These are phyloP conservation scores for Siderastrea radians DNA, from an alignment of 92 coral and sea anemone species.

Conservation along the genomic window DNA sequence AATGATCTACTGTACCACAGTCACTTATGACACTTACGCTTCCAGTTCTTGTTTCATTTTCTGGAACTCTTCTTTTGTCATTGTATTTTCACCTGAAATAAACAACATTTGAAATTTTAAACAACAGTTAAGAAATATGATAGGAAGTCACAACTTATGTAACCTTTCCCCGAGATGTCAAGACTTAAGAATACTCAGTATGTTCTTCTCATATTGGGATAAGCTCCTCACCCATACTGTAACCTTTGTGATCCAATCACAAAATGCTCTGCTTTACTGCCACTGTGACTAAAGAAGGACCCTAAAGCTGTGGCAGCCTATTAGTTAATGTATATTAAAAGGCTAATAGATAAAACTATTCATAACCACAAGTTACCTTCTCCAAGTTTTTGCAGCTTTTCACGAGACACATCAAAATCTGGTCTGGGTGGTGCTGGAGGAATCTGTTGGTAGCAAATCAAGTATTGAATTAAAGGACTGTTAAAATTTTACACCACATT, in stretches of 20 bases:
- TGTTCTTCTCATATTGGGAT: too few relatives aligned
- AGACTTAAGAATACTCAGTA: too few relatives aligned
- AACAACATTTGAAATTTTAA: neutral
- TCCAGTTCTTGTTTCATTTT: slow-evolving; percentile 99
- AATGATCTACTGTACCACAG: neutral
- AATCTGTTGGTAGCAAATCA: slow-evolving; percentile 63
- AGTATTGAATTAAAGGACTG: neutral
- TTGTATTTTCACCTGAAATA: slow-evolving; percentile 90
- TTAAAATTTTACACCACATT: too few relatives aligned
- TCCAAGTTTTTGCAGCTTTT: slow-evolving; percentile 96
- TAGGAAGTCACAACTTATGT: too few relatives aligned
- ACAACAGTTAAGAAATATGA: neutral
- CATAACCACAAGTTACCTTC: slow-evolving; percentile 72
- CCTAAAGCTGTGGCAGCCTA: too few relatives aligned
- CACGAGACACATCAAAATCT: slow-evolving; percentile 99
- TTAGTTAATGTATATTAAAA: too few relatives aligned
- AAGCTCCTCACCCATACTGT: too few relatives aligned
- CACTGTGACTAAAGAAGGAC: too few relatives aligned
- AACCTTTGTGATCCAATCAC: too few relatives aligned
- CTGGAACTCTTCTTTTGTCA: slow-evolving; percentile 99
- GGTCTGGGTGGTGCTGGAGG: slow-evolving; percentile 99
- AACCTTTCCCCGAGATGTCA: too few relatives aligned
- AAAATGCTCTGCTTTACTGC: too few relatives aligned
- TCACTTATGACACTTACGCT: slow-evolving; percentile 78
- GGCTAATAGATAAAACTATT: too few relatives aligned